Evolutionary conservation across 2,113 vertebrate species (phyloP).

Genomic region (Nannospalax galili): DNA sequence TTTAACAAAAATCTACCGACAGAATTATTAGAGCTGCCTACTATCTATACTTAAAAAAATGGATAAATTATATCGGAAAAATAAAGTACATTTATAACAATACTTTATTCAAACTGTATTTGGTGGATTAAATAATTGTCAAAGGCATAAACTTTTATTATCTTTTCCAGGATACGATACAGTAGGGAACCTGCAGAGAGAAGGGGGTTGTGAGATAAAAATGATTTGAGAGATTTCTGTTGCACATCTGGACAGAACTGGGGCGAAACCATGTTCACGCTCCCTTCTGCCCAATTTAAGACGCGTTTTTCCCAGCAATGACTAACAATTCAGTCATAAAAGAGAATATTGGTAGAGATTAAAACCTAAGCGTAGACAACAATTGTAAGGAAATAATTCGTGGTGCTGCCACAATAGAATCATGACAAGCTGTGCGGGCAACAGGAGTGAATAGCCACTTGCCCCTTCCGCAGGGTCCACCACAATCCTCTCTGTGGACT

Average conservation of each 20-base stretch:
- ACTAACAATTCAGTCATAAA: background rate
- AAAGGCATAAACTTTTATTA: background rate
- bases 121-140: background rate
- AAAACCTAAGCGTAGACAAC: background rate
- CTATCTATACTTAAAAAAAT: background rate
- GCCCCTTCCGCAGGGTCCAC: background rate
- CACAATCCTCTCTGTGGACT: background rate
- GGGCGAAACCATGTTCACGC: background rate
- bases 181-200: background rate
- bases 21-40: background rate
- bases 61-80: conserved; percentile 13
- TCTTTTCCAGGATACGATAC: background rate
- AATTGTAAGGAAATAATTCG: background rate
- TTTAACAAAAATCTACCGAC: conserved; percentile 18
- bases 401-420: background rate
- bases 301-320: background rate
- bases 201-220: background rate
- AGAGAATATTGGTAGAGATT: background rate
- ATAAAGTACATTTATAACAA: background rate
- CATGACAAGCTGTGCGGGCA: too few relatives aligned
- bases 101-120: background rate
- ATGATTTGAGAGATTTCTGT: background rate
- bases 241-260: background rate
- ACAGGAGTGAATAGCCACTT: background rate
- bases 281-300: background rate